phyloP scores from a whole-genome alignment of 2,888 invertebrate genomes.

The Helicoverpa assulta region DNA sequence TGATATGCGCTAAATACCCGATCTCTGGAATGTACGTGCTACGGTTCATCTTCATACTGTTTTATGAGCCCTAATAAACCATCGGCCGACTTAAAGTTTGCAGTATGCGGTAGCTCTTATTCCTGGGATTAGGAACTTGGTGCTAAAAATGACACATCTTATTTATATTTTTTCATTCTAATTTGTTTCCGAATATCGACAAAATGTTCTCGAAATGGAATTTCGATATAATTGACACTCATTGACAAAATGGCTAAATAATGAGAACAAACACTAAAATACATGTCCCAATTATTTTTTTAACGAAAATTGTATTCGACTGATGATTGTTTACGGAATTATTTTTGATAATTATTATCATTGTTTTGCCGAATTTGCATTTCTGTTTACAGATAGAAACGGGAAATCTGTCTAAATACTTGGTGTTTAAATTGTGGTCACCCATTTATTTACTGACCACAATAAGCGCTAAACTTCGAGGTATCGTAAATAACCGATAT shows the following conservation, averaged over 20 bases:
- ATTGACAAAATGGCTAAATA: conserved; percentile 6
- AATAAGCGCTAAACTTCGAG: too few relatives aligned
- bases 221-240: conserved; percentile 5
- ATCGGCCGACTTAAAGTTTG: too few relatives aligned
- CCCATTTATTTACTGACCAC: too few relatives aligned
- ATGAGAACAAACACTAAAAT: conserved; percentile 6
- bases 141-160: not conserved
- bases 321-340: too few relatives aligned
- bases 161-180: not conserved
- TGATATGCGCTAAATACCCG: too few relatives aligned
- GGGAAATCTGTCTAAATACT: too few relatives aligned
- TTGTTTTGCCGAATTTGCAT: not conserved
- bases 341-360: not conserved
- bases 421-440: too few relatives aligned
- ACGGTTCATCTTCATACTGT: too few relatives aligned
- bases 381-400: not conserved
- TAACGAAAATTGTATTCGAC: not conserved
- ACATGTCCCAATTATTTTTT: not conserved
- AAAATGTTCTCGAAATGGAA: conserved; percentile 1
- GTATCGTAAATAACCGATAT: too few relatives aligned
- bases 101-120: too few relatives aligned
- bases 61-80: too few relatives aligned
- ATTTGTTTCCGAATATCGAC: not conserved
- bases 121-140: not conserved
- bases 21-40: too few relatives aligned